Conservation (phyloP, 1,140 invertebrate genomes). For the Zaprionus tsacasi region DNA sequence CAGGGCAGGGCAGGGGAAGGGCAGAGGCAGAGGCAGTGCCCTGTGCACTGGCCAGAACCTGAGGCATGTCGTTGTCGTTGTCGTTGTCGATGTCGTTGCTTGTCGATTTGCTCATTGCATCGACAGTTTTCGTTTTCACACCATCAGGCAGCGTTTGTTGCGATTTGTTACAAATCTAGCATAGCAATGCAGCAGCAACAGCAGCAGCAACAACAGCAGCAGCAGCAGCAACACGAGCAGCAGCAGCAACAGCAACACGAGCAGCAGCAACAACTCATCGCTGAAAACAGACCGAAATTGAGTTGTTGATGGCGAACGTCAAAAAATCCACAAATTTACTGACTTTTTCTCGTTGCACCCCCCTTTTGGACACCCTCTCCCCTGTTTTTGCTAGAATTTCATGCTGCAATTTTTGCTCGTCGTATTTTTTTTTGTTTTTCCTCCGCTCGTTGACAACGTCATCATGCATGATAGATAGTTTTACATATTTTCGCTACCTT, state of each 20-base stretch:
- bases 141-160: slow-evolving; percentile 71
- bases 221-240: not conserved
- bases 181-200: slow-evolving; percentile 22
- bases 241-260: not conserved
- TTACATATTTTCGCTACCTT: slow-evolving; percentile 69
- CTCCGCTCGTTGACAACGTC: slow-evolving; percentile 49
- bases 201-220: not conserved
- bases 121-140: slow-evolving; percentile 70
- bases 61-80: slow-evolving; percentile 26
- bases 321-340: slow-evolving; percentile 65
- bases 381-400: slow-evolving; percentile 13
- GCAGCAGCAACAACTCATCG: slow-evolving; percentile 13
- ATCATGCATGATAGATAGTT: slow-evolving; percentile 78
- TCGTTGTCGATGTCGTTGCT: slow-evolving; percentile 13
- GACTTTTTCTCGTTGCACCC: slow-evolving; percentile 5
- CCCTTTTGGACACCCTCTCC: too few species aligned
- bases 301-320: slow-evolving; percentile 66
- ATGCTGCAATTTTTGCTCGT: slow-evolving; percentile 34
- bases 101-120: slow-evolving; percentile 66
- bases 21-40: not conserved
- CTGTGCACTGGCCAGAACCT: slow-evolving; percentile 22
- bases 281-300: slow-evolving; percentile 60
- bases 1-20: not conserved
- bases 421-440: slow-evolving; percentile 24
- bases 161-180: slow-evolving; percentile 70